Evolutionary conservation across 2,888 invertebrate genomes (phyloP).

Genomic region (Megamerina dolium): DNA sequence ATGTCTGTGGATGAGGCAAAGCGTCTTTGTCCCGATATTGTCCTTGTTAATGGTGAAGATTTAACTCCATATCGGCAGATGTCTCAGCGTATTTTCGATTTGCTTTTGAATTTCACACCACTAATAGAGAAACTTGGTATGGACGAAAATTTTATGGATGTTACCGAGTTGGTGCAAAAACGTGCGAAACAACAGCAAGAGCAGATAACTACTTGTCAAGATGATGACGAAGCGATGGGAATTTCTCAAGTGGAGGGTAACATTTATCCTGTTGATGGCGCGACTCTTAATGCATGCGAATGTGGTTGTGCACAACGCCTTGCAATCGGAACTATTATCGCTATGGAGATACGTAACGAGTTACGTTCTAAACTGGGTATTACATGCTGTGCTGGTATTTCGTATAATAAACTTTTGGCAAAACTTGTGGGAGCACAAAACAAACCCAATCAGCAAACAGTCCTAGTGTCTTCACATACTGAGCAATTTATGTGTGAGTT

Average conservation of each 20-base stretch:
- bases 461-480: slow-evolving; percentile 65
- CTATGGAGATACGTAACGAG: slow-evolving; percentile 67
- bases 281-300: slow-evolving; percentile 53
- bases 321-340: slow-evolving; percentile 65
- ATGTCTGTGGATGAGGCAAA: slow-evolving; percentile 72
- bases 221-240: slow-evolving; percentile 25
- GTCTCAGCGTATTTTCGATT: slow-evolving; percentile 68
- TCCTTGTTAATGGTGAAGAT: slow-evolving; percentile 77
- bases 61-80: slow-evolving; percentile 71
- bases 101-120: slow-evolving; percentile 65
- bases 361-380: slow-evolving; percentile 64
- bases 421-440: slow-evolving; percentile 68
- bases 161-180: slow-evolving; percentile 55
- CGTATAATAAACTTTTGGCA: slow-evolving; percentile 77
- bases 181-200: slow-evolving; percentile 22
- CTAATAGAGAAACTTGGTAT: slow-evolving; percentile 75
- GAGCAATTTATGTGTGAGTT: slow-evolving; percentile 62
- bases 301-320: slow-evolving; percentile 71
- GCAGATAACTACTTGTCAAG: slow-evolving; percentile 2
- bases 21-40: slow-evolving; percentile 65
- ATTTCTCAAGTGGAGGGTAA: slow-evolving; percentile 44
- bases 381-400: slow-evolving; percentile 76
- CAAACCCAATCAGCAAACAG: slow-evolving; percentile 79
- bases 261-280: slow-evolving; percentile 57
- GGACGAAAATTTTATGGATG: slow-evolving; percentile 81